Evolutionary conservation across 2,113 vertebrate genomes (phyloP).

Genomic region (Strix uralensis): DNA sequence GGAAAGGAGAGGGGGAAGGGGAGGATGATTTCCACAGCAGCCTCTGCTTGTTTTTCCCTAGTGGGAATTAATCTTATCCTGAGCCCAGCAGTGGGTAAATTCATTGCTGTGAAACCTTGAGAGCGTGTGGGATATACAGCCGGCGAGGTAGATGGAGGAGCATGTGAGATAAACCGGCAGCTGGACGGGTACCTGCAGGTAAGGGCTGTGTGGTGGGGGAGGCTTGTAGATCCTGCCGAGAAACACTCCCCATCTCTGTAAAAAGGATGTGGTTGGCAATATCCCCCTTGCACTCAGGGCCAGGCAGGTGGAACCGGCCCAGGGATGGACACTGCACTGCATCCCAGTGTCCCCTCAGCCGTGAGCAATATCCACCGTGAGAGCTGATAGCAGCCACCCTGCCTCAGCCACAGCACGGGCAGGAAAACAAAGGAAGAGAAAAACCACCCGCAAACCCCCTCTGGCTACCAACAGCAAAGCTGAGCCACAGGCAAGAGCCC

Average conservation of each 20-base stretch:
- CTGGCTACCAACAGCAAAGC: background rate
- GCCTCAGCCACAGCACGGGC: background rate
- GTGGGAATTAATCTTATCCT: background rate
- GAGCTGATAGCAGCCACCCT: background rate
- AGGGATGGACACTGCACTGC: background rate
- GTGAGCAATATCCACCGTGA: background rate
- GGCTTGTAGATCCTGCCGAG: fast-evolving
- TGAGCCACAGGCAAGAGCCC: background rate
- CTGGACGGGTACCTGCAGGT: background rate
- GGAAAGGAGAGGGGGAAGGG: background rate
- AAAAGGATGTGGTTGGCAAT: background rate
- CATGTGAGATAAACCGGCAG: background rate
- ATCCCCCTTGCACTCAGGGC: background rate
- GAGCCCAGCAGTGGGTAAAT: background rate
- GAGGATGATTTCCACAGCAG: background rate
- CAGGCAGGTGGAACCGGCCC: background rate
- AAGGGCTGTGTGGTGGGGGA: background rate
- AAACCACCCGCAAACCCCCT: background rate
- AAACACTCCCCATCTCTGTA: background rate
- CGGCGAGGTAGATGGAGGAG: background rate
- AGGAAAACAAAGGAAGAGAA: background rate
- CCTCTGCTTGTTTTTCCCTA: background rate
- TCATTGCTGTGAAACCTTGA: background rate
- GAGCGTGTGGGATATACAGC: background rate
- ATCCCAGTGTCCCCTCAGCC: background rate